These are phyloP conservation scores for Stomatorhinus ivindoensis DNA, from an alignment of 2,113 vertebrate genomes.

Conservation along the genomic window DNA sequence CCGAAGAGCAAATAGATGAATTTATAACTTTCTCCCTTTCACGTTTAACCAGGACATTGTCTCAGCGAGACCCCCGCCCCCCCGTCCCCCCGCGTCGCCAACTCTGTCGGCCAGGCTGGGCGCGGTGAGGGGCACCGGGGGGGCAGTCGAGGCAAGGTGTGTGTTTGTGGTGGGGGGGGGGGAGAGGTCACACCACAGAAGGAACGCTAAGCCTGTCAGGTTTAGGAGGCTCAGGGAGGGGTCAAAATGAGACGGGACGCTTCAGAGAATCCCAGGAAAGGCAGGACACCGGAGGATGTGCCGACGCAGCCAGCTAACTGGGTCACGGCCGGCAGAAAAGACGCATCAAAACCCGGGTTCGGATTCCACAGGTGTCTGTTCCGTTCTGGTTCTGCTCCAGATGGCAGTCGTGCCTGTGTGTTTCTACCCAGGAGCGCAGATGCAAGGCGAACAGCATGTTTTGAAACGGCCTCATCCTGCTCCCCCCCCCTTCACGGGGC, in stretches of 20 bases:
- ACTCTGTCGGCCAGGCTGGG: not conserved
- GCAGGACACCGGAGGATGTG: not conserved
- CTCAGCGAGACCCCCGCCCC: slow-evolving; percentile 38
- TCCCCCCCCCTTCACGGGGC: not conserved
- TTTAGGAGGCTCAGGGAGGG: not conserved
- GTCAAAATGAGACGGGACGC: not conserved
- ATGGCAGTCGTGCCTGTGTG: not conserved
- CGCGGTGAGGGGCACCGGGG: too few relatives aligned
- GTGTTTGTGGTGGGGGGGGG: not conserved
- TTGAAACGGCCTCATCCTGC: not conserved
- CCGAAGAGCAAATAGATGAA: slow-evolving; percentile 98
- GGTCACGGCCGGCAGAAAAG: not conserved
- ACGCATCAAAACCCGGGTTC: not conserved
- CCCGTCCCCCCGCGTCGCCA: not conserved
- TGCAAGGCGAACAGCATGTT: not conserved
- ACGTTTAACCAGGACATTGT: slow-evolving; percentile 76
- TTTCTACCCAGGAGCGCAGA: not conserved
- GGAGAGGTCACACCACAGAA: not conserved
- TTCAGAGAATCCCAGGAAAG: not conserved
- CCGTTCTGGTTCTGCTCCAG: not conserved
- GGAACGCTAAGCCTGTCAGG: not conserved
- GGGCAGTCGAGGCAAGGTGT: not conserved
- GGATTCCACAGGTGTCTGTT: not conserved
- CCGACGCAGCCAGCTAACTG: not conserved
- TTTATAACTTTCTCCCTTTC: slow-evolving; percentile 94